A percentile compares a stretch with the other conserved stretches of the same genome.
These are phyloP conservation scores for Ataeniobius toweri DNA, from an alignment of 2,797 vertebrate species.

Conservation along the genomic window DNA sequence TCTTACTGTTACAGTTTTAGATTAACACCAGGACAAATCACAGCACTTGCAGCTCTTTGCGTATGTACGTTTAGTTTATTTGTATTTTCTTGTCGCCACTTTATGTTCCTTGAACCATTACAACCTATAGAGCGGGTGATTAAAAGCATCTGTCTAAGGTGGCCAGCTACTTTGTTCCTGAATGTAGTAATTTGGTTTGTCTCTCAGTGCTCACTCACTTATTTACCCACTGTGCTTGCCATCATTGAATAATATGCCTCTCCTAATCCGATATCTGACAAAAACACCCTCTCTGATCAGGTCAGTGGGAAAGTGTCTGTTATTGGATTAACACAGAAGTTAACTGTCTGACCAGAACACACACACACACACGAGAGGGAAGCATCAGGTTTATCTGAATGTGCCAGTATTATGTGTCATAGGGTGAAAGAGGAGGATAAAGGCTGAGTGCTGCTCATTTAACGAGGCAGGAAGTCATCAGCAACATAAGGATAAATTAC, in stretches of 20 bases:
- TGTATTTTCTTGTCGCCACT: background rate
- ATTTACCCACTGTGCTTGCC: slow-evolving; percentile 58
- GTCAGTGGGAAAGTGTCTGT: slow-evolving; percentile 44
- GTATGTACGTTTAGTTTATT: background rate
- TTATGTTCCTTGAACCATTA: slow-evolving; percentile 10
- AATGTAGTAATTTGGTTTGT: slow-evolving; percentile 62
- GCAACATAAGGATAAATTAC: slow-evolving; percentile 24
- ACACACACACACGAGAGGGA: background rate
- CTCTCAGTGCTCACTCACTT: slow-evolving; percentile 60
- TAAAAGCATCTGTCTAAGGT: slow-evolving; percentile 58
- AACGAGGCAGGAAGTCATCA: slow-evolving; percentile 59
- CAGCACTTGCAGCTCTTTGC: too few relatives aligned
- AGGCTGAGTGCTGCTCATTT: slow-evolving; percentile 52
- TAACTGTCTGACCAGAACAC: slow-evolving; percentile 23
- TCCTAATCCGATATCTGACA: slow-evolving; percentile 64
- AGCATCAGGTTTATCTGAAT: slow-evolving; percentile 38
- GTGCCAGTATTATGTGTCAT: slow-evolving; percentile 60
- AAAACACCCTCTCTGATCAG: slow-evolving; percentile 22
- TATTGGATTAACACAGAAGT: slow-evolving; percentile 61
- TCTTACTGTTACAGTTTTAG: background rate
- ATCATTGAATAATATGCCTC: slow-evolving; percentile 70
- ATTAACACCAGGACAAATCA: background rate
- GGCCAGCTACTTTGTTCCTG: slow-evolving; percentile 43
- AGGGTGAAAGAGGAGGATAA: slow-evolving; percentile 36
- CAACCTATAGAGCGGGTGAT: slow-evolving; percentile 43